Conservation (phyloP, 2,797 vertebrate species). For the Passerculus sandwichensis region DNA sequence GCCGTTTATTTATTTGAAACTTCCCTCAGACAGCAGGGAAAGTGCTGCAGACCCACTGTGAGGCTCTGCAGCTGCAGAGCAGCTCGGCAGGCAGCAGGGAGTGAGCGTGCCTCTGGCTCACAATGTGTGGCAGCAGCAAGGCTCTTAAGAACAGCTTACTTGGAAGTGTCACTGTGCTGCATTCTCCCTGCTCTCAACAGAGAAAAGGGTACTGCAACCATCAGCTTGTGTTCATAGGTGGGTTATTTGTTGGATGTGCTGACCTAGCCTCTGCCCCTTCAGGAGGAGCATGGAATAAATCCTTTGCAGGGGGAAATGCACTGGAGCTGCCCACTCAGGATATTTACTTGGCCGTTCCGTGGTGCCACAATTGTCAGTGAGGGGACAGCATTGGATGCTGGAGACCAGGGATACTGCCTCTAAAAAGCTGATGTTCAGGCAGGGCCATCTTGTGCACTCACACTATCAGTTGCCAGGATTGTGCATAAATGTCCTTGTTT, state of each 20-base stretch:
- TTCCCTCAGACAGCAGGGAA: background rate
- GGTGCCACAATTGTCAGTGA: conserved; percentile 42
- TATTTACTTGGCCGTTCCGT: background rate
- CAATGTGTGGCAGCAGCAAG: background rate
- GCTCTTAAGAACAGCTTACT: background rate
- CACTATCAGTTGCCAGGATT: conserved; percentile 27
- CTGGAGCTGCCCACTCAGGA: conserved; percentile 43
- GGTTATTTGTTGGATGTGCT: background rate
- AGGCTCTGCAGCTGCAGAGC: background rate
- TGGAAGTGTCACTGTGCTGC: background rate
- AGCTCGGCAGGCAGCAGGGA: background rate
- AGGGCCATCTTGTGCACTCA: conserved; percentile 20
- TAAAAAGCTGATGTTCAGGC: background rate
- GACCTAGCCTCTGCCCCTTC: conserved; percentile 63
- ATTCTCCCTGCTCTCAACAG: background rate
- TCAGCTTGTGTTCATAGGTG: background rate
- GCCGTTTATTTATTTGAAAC: conserved; percentile 33
- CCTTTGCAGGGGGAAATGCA: background rate
- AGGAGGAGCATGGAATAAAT: conserved; percentile 2
- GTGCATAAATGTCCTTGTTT: conserved; percentile 28
- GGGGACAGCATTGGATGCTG: background rate
- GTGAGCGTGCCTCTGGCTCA: background rate
- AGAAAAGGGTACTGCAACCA: background rate
- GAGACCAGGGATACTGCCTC: conserved; percentile 13
- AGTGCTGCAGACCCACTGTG: background rate